Base-by-base conservation (phyloP, 2,113 vertebrate genomes). In the Cavia porcellus region DNA sequence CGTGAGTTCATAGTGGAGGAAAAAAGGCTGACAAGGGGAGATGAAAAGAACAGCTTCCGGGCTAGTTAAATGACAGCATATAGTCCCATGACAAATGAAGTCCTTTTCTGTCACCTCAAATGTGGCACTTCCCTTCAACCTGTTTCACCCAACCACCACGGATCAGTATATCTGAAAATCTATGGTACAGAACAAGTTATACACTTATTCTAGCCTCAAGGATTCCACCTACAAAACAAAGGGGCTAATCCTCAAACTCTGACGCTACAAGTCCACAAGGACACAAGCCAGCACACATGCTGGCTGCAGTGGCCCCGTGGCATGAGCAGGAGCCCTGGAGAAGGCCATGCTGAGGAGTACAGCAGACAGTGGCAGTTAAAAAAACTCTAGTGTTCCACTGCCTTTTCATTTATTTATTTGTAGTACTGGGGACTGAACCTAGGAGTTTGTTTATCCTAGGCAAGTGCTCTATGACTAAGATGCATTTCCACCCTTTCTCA, bases 11-110 rank as follows among this genome's bases (percentile, higher is more conserved):
- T 52, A 90, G 6, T 0, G 1, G 61, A 59, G 47, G 59, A 30
- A 91, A 38, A 74, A 10, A 55, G 42, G 35, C 4, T 5, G n/a
- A 30, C 38, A 11, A 5, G 12, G 32, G 38, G 24, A 13, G 12
- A 17, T 1, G 8, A 42, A 24, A 22, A 38, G 15, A 35, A 89
- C 64, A 4, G 35, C 47, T 87, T 64, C 82, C 19, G 24, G 59
- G 57, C 91, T 38, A 82, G 50, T 10, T 35, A 13, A 50, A n/a
- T 15, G 47, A 70, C 38, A 45, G 64, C 90, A 30, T 7, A 70
- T 0, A n/a, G 45, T 5, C 75, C 68, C 89, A 0, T 0, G 68
- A 81, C 62, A 61, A 0, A 0, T 0, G 0, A 81, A 59, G 52
- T 62, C 87, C 79, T 75, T 66, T 50, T 42, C 66, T 10, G 5